Percentiles rank a stretch among this genome's conserved stretches.
phyloP scores from a whole-genome alignment of 2,888 invertebrate genomes.

The Diachrysia chrysitis region DNA sequence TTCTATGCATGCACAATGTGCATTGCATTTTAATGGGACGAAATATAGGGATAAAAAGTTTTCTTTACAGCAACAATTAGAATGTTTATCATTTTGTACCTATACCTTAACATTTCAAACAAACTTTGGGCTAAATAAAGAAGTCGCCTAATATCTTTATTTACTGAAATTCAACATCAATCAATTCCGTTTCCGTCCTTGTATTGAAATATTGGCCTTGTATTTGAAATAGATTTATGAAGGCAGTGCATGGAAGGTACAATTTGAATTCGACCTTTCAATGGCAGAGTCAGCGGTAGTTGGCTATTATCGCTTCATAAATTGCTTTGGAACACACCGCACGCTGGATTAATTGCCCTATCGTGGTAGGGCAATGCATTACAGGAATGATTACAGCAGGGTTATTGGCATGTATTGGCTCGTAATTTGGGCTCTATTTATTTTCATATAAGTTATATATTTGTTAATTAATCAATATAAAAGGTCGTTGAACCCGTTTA shows the following conservation, averaged over 20 bases:
- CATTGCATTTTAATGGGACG: too few species aligned
- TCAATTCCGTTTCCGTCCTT: neutral
- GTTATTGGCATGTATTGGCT: neutral
- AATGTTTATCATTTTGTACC: too few species aligned
- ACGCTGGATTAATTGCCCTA: conserved; percentile 26
- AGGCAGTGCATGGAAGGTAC: conserved; percentile 32
- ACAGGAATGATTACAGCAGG: conserved; percentile 1
- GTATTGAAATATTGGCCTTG: conserved; percentile 6
- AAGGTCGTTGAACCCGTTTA: too few species aligned
- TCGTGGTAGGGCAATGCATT: conserved; percentile 4
- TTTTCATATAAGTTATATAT: neutral
- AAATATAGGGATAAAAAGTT: too few species aligned
- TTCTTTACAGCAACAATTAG: too few species aligned
- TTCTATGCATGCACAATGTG: too few species aligned
- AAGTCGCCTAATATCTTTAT: too few species aligned
- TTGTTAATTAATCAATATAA: neutral
- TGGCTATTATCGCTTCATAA: conserved; percentile 34
- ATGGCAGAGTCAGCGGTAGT: conserved; percentile 16
- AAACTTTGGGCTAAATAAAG: too few species aligned
- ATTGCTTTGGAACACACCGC: conserved; percentile 32
- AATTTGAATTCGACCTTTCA: conserved; percentile 53
- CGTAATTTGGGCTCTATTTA: neutral
- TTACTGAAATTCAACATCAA: neutral
- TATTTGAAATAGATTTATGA: conserved; percentile 19
- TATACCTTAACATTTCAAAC: too few species aligned